Base-by-base conservation (phyloP, 2,797 vertebrate genomes). In the Paedocypris micromegethes region DNA sequence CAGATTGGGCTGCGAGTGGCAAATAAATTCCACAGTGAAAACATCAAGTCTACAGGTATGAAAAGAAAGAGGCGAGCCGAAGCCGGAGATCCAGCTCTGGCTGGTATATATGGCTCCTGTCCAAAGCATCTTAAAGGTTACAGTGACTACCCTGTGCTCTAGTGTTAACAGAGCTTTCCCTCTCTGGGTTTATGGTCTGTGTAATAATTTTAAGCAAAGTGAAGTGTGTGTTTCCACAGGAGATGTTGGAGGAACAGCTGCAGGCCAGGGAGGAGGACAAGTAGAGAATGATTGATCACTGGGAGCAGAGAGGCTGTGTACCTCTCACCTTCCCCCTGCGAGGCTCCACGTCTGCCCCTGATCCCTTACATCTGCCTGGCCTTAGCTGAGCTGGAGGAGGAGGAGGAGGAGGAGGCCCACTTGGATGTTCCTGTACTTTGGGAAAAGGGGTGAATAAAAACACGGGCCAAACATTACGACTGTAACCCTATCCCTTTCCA, bases 161-260 rank as follows among this genome's bases (percentile, higher is more conserved):
- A 82, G 84, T 83, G 85, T 87, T 89, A 88, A 86, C 81, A 86
- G 81, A 81, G 83, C 81, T 77, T 84, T 82, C 84, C 83, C 83
- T 83, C 81, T 83, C 82, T 70, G 80, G 80, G 86, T 89, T 89
- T 88, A 87, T 87, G 85, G 86, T 73, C 80, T 86, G 83, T 85
- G 82, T 88, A 85, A 86, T 87, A 85, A 88, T 90, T 87, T 87
- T 85, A 86, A 88, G 84, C 82, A 86, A 87, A 89, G 84, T 86
- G 84, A 86, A 83, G 81, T 80, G 84, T 73, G 79, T 83, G 83
- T 86, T 75, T 71, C 81, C 85, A 83, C 81, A 79, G 80, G 86
- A 85, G 85, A 86, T 84, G 82, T 83, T 86, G 64, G 73, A 67
- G 53, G 64, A 88, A 85, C 86, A 81, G 82, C 74, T 72, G 75